Percentiles rank a stretch among this genome's conserved stretches.
Conservation (phyloP, 2,888 invertebrate genomes). For the Pyralis farinalis region DNA sequence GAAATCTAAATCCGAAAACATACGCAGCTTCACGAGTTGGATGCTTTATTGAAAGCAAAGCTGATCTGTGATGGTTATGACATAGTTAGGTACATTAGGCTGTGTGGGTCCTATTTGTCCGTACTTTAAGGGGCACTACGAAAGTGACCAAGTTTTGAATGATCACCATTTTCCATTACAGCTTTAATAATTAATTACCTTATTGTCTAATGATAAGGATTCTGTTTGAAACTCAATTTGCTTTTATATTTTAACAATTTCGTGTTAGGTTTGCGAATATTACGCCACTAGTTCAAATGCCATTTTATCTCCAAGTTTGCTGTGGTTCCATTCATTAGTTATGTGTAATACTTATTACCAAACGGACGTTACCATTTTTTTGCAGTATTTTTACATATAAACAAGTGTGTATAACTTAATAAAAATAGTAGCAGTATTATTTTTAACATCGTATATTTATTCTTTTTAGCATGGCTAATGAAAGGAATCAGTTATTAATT, state of each 20-base stretch:
- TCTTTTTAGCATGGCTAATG: slow-evolving; percentile 36
- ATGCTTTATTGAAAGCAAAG: slow-evolving; percentile 65
- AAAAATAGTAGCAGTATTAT: slow-evolving; percentile 52
- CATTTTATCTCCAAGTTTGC: slow-evolving; percentile 36
- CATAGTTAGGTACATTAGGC: slow-evolving; percentile 69
- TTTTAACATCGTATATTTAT: slow-evolving; percentile 33
- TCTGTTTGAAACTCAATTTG: slow-evolving; percentile 13
- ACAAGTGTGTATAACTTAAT: slow-evolving; percentile 30
- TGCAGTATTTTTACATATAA: slow-evolving; percentile 38
- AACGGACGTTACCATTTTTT: slow-evolving; percentile 52
- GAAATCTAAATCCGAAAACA: neutral
- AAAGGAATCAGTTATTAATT: slow-evolving; percentile 23
- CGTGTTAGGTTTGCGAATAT: slow-evolving; percentile 21
- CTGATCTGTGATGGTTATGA: slow-evolving; percentile 77
- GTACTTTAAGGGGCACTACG: slow-evolving; percentile 33
- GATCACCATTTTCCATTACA: slow-evolving; percentile 35
- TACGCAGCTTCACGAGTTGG: slow-evolving; percentile 46
- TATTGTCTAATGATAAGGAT: slow-evolving; percentile 20
- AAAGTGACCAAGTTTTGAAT: slow-evolving; percentile 36
- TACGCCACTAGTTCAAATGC: slow-evolving; percentile 30
- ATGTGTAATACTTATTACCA: slow-evolving; percentile 43
- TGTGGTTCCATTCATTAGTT: slow-evolving; percentile 42
- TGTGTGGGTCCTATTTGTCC: slow-evolving; percentile 49
- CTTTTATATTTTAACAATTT: slow-evolving; percentile 18
- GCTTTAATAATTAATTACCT: slow-evolving; percentile 37